Conservation (phyloP, 2,888 invertebrate species). For the Aporophyla lueneburgensis region DNA sequence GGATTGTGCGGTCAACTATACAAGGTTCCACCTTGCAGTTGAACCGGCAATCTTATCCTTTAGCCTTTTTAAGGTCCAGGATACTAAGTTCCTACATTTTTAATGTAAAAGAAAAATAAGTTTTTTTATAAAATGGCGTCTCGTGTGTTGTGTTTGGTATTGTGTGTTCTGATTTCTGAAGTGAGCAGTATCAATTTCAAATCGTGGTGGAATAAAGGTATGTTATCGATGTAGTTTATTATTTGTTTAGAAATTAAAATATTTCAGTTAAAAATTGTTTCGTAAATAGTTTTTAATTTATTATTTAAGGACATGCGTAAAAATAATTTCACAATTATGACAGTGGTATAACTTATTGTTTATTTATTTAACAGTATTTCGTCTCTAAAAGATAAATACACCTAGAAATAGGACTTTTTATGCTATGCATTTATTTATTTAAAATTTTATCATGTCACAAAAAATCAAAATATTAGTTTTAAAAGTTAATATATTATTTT, state of each 20-base stretch:
- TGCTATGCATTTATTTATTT: background rate
- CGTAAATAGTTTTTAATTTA: background rate
- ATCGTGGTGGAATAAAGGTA: constrained; percentile 58
- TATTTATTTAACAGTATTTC: background rate
- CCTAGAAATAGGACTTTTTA: background rate
- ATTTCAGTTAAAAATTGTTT: background rate
- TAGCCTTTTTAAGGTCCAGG: constrained; percentile 59
- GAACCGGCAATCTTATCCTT: constrained; percentile 62
- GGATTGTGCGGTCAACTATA: constrained; percentile 68
- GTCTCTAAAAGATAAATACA: background rate
- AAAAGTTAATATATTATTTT: background rate
- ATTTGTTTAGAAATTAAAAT: background rate
- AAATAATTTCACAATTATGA: background rate
- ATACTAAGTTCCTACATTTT: constrained; percentile 62
- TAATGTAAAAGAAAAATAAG: background rate
- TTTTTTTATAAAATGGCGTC: constrained; percentile 44
- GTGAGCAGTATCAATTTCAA: constrained; percentile 39
- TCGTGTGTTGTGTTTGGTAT: constrained; percentile 23
- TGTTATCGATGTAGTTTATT: constrained; percentile 1
- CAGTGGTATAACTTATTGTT: background rate
- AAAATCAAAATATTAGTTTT: constrained; percentile 5
- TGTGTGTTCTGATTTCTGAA: constrained; percentile 39
- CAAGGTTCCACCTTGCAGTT: constrained; percentile 64
- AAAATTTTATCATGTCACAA: background rate
- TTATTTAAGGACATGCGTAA: no score